Percentiles rank a stretch among this genome's conserved stretches.
These are phyloP conservation scores for Pyxicephalus adspersus DNA, from an alignment of 2,113 vertebrate genomes.

Conservation along the genomic window DNA sequence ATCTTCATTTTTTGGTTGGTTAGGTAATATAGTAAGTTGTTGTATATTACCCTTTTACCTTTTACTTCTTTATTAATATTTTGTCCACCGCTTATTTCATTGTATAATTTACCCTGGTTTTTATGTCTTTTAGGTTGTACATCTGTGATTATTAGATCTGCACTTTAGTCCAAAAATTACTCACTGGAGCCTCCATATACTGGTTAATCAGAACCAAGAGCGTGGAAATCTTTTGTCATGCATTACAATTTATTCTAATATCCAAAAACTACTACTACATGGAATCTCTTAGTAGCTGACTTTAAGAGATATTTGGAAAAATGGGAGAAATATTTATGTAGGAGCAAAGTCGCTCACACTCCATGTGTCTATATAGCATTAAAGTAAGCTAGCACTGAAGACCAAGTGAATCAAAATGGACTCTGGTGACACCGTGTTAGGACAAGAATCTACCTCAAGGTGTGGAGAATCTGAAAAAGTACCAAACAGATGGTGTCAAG, in stretches of 20 bases:
- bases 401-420: constrained; percentile 86
- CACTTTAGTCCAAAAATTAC: constrained; percentile 66
- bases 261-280: constrained; percentile 69
- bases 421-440: constrained; percentile 83
- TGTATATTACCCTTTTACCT: no score
- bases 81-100: no score
- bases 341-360: constrained; percentile 74
- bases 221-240: constrained; percentile 60
- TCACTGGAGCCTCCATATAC: constrained; percentile 47
- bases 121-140: constrained; percentile 38
- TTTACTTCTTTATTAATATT: no score
- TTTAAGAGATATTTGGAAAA: constrained; percentile 68
- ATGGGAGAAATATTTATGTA: constrained; percentile 75
- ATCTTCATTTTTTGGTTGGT: no score
- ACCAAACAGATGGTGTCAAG: constrained; percentile 90
- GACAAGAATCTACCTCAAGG: constrained; percentile 88
- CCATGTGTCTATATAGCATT: constrained; percentile 80
- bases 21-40: no score
- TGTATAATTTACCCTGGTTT: background rate
- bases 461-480: constrained; percentile 85
- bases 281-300: constrained; percentile 65
- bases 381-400: constrained; percentile 76
- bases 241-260: constrained; percentile 64
- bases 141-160: constrained; percentile 63
- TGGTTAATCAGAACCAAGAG: constrained; percentile 60